Percentiles rank a stretch among this genome's conserved stretches.
Conservation (phyloP, 92 coral and sea anemone genomes). For the Palythoa grandis region DNA sequence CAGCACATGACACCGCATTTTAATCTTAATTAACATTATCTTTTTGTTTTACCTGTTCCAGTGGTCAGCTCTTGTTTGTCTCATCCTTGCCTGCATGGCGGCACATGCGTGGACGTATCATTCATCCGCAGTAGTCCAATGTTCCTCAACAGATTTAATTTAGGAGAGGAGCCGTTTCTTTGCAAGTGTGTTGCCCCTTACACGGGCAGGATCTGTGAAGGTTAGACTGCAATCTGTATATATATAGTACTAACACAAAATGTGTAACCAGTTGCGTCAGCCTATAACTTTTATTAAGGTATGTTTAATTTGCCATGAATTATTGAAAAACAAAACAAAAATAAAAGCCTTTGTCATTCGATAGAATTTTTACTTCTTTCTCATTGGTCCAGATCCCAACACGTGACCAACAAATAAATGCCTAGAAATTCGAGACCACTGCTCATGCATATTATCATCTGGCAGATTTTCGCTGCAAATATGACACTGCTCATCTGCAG, state of each 20-base stretch:
- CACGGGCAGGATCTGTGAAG: slow-evolving; percentile 88
- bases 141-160: slow-evolving; percentile 47
- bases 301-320: too few species aligned
- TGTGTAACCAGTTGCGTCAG: background rate
- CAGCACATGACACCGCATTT: too few species aligned
- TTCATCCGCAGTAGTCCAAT: slow-evolving; percentile 59
- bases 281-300: too few species aligned
- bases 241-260: background rate
- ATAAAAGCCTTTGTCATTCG: too few species aligned
- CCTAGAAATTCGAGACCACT: too few species aligned
- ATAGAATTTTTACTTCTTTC: too few species aligned
- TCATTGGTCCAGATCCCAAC: too few species aligned
- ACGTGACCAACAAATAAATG: too few species aligned
- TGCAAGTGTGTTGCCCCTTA: slow-evolving; percentile 90
- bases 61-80: slow-evolving; percentile 94
- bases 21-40: background rate
- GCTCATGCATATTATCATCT: too few species aligned
- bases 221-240: slow-evolving; percentile 30
- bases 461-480: too few species aligned
- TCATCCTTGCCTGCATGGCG: slow-evolving; percentile 97
- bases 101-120: slow-evolving; percentile 94
- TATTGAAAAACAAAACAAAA: too few species aligned
- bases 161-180: slow-evolving; percentile 62
- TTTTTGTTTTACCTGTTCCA: slow-evolving; percentile 25
- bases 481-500: too few species aligned